Percentiles rank a stretch among this genome's conserved stretches.
phyloP scores from a whole-genome alignment of 2,888 invertebrate species.

The Tanypteryx hageni region DNA sequence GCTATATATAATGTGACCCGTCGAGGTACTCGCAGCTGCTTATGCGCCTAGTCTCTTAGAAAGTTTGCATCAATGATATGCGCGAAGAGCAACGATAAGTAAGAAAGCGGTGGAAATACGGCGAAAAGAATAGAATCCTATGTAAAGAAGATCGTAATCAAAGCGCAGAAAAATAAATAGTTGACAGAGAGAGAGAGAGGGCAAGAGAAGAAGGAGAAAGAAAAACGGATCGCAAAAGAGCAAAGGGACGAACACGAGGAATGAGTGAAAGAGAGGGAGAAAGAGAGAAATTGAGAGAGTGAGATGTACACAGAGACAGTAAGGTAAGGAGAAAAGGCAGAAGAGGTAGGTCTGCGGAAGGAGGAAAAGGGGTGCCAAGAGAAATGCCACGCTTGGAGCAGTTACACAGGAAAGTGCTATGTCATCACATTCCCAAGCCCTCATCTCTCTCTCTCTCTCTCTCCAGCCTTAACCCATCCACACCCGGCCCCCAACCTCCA shows the following conservation, averaged over 20 bases:
- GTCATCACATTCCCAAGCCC: constrained; percentile 13
- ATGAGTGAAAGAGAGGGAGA: no score
- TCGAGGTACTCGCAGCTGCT: no score
- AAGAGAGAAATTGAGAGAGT: not conserved
- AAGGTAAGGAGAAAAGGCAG: not conserved
- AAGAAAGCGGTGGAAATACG: no score
- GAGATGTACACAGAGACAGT: not conserved
- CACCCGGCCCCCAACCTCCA: not conserved
- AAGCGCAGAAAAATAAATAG: not conserved
- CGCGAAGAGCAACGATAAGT: no score
- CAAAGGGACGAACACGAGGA: not conserved
- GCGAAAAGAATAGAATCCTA: no score
- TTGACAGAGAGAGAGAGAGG: not conserved
- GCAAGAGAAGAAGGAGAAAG: not conserved
- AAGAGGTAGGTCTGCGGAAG: not conserved
- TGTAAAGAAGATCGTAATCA: not conserved
- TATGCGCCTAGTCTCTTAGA: no score
- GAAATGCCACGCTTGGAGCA: not conserved
- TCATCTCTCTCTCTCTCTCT: not conserved
- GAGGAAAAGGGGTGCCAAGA: not conserved
- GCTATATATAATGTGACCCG: no score
- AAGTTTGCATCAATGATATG: no score
- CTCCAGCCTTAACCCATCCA: not conserved
- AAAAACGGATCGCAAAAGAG: no score
- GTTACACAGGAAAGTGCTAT: constrained; percentile 22